Evolutionary conservation across 2,888 invertebrate genomes (phyloP), one percentile per base, ranked within the genome.

Genomic region (Ophion obscuratus): DNA sequence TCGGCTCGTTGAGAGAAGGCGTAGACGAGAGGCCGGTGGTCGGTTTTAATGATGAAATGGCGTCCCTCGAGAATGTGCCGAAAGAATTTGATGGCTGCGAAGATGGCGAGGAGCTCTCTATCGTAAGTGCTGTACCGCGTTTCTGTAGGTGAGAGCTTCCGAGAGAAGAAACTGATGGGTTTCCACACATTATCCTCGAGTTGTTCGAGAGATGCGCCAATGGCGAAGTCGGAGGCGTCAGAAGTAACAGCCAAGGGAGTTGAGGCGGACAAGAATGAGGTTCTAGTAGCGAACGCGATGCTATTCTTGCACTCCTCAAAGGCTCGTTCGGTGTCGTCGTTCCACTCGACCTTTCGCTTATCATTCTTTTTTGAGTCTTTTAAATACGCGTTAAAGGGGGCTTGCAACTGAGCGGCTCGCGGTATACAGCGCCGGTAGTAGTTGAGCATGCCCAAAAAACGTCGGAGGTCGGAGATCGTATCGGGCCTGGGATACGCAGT

Each of bases 301-400:
- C 67, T 67, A 40, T 67, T 40, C 6, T 67, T 67, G 40, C n/a
- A 67, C 20, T 67, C 67, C n/a, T 67, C 67, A 40, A 67, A 67
- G 10, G 67, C 67, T 67, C 31, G 67, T 40, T 31, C 31, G n/a
- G 67, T 17, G 4, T 6, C 14, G 9, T 4, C 40, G n/a, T 31
- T 40, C 67, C 40, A 67, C n/a, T 14, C 31, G 40, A 67, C 40
- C 40, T 67, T 67, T 10, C 68, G 67, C 62, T 82, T 84, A 11
- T 87, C 82, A 14, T 87, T 84, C n/a, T 84, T 71, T 53, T 78
- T 81, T 14, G 82, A 82, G 0, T 76, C 31, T 53, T 81, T 78
- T 2, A 86, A 62, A 27, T 84, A 84, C 1, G 11, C 62, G 62
- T 91, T 20, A n/a, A 4, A 86, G 7, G 84, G 75, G 14, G 67